phyloP scores from a whole-genome alignment of 1,140 invertebrate genomes.

The Diorhabda elongata region DNA sequence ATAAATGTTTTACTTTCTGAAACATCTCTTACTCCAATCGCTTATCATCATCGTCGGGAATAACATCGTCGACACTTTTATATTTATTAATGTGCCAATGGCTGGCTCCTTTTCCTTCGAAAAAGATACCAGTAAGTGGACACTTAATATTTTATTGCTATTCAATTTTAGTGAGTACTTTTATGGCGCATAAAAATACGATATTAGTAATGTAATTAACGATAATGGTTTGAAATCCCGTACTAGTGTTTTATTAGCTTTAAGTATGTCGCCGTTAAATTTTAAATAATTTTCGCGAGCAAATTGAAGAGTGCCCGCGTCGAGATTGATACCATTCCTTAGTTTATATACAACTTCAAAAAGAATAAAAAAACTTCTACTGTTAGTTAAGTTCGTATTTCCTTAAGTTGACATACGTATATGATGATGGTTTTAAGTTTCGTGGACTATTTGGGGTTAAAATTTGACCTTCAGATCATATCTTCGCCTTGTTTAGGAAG shows the following conservation, averaged over 20 bases:
- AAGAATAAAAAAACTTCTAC: too few relatives aligned
- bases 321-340: too few relatives aligned
- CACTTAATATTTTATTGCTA: slow-evolving; percentile 14
- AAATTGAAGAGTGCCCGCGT: slow-evolving; percentile 2
- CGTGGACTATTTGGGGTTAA: too few relatives aligned
- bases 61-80: background rate
- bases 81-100: background rate
- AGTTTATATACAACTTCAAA: too few relatives aligned
- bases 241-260: slow-evolving; percentile 5
- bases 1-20: too few relatives aligned
- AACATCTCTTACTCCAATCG: too few relatives aligned
- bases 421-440: too few relatives aligned
- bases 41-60: background rate
- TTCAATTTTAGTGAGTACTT: slow-evolving; percentile 12
- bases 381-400: too few relatives aligned
- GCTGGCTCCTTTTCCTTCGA: slow-evolving; percentile 5
- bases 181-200: slow-evolving; percentile 14
- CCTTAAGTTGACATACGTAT: too few relatives aligned
- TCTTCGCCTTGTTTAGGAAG: too few relatives aligned
- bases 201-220: slow-evolving; percentile 15
- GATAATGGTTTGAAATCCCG: slow-evolving; percentile 7
- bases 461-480: too few relatives aligned
- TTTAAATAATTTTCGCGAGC: slow-evolving; percentile 7
- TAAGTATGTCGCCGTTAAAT: slow-evolving; percentile 9
- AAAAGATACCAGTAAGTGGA: slow-evolving; percentile 12